Base-by-base conservation (phyloP, 2,797 vertebrate genomes). In the Masticophis lateralis region DNA sequence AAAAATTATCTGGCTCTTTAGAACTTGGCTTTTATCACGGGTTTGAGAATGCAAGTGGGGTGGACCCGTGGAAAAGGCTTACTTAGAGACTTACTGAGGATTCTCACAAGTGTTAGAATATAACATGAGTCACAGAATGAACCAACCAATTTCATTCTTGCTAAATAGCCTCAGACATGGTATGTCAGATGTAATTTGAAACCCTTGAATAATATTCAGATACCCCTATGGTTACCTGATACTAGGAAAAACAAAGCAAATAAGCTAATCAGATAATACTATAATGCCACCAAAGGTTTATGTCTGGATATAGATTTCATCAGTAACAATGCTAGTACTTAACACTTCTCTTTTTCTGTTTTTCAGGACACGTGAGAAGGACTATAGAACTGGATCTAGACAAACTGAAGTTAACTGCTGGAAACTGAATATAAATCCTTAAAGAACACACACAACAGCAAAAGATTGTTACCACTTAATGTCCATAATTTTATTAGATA, bases 311-410 rank as follows among this genome's bases (percentile, higher is more conserved):
- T 12, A 83, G 20, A 43, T 83, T 83, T 22, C 43, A 43, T 47
- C 74, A 83, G 37, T 83, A 83, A 83, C 25, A 22, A 22, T 11
- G 3, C 18, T 22, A 25, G 9, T 47, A 83, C 74, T 43, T 83
- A 83, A 83, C 37, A 25, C 51, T 93, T 93, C 88, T 74, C 90
- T 25, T 92, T 93, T 9, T 2, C 95, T 95, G 32, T 63, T 59
- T 97, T 96, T 95, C 94, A 97, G 97, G 87, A 55, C 63, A 89
- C 25, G 83, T 55, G 95, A 86, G 94, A 95, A 92, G 83, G 93
- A 96, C 95, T 95, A 95, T 92, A 97, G 96, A 69, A 86, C 9
- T 18, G n/a, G 60, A 12, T 25, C 74, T 91, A 6, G 2, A 6
- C 37, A 5, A 28, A 53, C 2, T 53, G 18, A 27, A 51, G 9